phyloP scores from a whole-genome alignment of 2,888 invertebrate species.

The Drosophila nr. medialis region DNA sequence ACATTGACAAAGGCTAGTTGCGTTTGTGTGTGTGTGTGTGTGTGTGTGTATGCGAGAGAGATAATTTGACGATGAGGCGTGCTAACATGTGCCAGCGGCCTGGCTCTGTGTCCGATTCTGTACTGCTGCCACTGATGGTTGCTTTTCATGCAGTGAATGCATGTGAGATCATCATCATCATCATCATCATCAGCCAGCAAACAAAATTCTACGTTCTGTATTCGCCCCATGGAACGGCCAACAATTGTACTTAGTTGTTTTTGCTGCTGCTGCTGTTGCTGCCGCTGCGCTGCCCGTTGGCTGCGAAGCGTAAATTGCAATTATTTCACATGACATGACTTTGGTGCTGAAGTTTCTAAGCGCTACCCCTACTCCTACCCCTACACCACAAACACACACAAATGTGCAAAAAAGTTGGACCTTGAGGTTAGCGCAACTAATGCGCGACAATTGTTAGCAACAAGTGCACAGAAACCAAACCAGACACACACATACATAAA shows the following conservation, averaged over 20 bases:
- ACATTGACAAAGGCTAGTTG: slow-evolving; percentile 14
- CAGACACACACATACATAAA: neutral
- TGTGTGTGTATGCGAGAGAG: slow-evolving; percentile 37
- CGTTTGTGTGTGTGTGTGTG: neutral
- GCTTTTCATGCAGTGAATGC: slow-evolving; percentile 72
- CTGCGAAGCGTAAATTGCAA: slow-evolving; percentile 76
- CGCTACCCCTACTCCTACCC: neutral
- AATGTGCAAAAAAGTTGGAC: slow-evolving; percentile 46
- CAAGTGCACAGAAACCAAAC: slow-evolving; percentile 40
- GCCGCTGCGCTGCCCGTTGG: slow-evolving; percentile 42
- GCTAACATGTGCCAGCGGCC: slow-evolving; percentile 51
- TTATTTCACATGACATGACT: slow-evolving; percentile 77
- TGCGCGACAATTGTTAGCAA: slow-evolving; percentile 53
- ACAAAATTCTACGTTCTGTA: slow-evolving; percentile 69
- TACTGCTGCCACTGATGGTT: slow-evolving; percentile 52
- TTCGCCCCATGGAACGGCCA: slow-evolving; percentile 65
- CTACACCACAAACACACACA: slow-evolving; percentile 7
- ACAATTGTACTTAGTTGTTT: slow-evolving; percentile 37
- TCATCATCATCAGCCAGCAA: slow-evolving; percentile 21
- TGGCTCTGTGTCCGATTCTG: slow-evolving; percentile 54
- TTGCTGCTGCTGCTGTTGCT: slow-evolving; percentile 13
- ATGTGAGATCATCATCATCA: slow-evolving; percentile 70
- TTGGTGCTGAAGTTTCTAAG: slow-evolving; percentile 43
- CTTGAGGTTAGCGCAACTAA: slow-evolving; percentile 64
- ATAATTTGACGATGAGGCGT: slow-evolving; percentile 64